Evolutionary conservation across 2,797 vertebrate species (phyloP), one percentile per base, ranked within the genome.

Genomic region (Phataginus tricuspis): DNA sequence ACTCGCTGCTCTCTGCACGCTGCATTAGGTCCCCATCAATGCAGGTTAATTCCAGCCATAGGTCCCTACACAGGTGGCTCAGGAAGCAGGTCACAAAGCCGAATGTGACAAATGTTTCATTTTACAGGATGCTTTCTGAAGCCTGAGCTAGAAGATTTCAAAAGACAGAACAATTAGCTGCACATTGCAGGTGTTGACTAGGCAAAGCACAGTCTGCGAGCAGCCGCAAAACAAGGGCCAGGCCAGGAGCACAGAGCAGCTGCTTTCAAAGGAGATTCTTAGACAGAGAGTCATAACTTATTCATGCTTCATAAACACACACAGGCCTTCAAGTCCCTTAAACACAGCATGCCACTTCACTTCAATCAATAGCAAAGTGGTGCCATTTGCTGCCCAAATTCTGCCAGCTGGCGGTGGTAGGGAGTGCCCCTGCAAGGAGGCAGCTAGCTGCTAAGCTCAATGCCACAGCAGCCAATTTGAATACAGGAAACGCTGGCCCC

Each of bases 351-450:
- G 72, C 71, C 15, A 18, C 74, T 85, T 72, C 34, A 37, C 88
- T 97, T 96, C 96, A 94, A 86, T 96, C 89, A 96, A 89, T 63
- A 90, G 91, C 86, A 61, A 83, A 92, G 79, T 31, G 66, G 53
- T 87, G 49, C 71, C 63, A 37, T 91, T 97, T 86, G 71, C 83
- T 63, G 84, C 57, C 92, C 39, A 25, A 21, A 64, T 82, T 87
- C 74, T 90, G 63, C 59, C 63, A 77, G 83, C 57, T 75, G 45
- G 39, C 31, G 11, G n/a, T 59, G 42, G 34, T 23, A 29, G 66
- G 29, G 79, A 53, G 86, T 25, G 23, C 34, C 61, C 78, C 75
- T 19, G 6, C 34, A n/a, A 74, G 29, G 77, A 63, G 25, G 71
- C 61, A 34, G 45, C 31, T 18, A 57, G 59, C 23, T 31, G 55